Evolutionary conservation across 2,113 vertebrate genomes (phyloP).

Genomic region (Engraulis encrasicolus): DNA sequence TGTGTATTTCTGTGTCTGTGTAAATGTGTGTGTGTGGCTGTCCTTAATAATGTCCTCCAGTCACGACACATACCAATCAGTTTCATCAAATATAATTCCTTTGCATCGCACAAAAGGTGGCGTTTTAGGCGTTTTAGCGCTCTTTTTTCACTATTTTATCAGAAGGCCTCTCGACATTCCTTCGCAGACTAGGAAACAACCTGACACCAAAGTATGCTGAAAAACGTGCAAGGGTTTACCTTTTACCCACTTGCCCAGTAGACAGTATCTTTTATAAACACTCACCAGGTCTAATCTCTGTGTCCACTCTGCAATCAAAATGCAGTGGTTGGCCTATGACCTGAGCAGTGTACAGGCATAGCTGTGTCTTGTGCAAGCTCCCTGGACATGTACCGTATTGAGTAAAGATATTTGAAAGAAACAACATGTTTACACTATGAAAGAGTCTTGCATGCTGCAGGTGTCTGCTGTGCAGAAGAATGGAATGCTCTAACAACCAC

Average conservation of each 20-base stretch:
- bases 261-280: background rate
- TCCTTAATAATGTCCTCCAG: too few species aligned
- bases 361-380: background rate
- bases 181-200: background rate
- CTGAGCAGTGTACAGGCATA: background rate
- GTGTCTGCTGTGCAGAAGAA: background rate
- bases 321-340: too few species aligned
- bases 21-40: too few species aligned
- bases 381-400: background rate
- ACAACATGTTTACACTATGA: background rate
- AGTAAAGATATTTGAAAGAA: background rate
- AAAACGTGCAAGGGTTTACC: background rate
- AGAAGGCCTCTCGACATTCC: background rate
- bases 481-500: background rate
- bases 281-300: background rate
- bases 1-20: too few species aligned
- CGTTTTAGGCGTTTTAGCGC: background rate
- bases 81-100: background rate
- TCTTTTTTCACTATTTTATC: background rate
- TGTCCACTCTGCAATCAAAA: background rate
- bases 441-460: background rate
- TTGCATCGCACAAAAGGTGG: background rate
- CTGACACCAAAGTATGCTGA: background rate
- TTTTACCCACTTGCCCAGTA: background rate
- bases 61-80: background rate